phyloP scores from a whole-genome alignment of 2,888 invertebrate genomes.

The Andrena flavipes region DNA sequence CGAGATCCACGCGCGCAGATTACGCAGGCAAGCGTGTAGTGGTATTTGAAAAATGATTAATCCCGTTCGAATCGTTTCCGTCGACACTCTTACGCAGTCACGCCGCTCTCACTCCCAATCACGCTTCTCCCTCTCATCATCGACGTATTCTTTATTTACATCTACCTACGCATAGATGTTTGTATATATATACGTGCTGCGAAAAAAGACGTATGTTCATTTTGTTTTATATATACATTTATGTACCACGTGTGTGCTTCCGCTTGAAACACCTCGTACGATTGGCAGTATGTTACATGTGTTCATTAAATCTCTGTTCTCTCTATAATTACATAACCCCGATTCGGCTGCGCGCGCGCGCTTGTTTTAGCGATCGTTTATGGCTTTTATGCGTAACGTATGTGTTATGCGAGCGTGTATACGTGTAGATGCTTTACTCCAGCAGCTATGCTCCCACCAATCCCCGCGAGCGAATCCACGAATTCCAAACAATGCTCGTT shows the following conservation, averaged over 20 bases:
- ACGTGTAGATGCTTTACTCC: background rate
- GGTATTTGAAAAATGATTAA: conserved; percentile 74
- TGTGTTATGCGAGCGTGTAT: background rate
- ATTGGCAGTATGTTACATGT: conserved; percentile 83
- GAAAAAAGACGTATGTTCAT: conserved; percentile 60
- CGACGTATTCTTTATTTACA: conserved; percentile 67
- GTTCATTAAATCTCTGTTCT: conserved; percentile 33
- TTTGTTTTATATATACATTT: conserved; percentile 61
- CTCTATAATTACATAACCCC: conserved; percentile 40
- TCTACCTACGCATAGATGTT: conserved; percentile 72
- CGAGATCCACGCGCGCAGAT: conserved; percentile 65
- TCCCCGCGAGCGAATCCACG: conserved; percentile 10
- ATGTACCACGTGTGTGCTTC: conserved; percentile 51
- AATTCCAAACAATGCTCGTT: conserved; percentile 15
- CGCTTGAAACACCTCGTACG: conserved; percentile 74
- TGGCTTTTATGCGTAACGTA: background rate
- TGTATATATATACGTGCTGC: conserved; percentile 58
- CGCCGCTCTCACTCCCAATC: conserved; percentile 16
- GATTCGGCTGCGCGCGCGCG: conserved; percentile 34
- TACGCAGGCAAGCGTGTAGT: conserved; percentile 75
- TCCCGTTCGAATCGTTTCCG: conserved; percentile 56
- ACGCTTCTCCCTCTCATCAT: conserved; percentile 8
- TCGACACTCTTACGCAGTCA: conserved; percentile 19
- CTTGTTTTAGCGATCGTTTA: conserved; percentile 18
- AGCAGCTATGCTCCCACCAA: background rate